Conservation (phyloP, 2,888 invertebrate species). For the Lysandra coridon region DNA sequence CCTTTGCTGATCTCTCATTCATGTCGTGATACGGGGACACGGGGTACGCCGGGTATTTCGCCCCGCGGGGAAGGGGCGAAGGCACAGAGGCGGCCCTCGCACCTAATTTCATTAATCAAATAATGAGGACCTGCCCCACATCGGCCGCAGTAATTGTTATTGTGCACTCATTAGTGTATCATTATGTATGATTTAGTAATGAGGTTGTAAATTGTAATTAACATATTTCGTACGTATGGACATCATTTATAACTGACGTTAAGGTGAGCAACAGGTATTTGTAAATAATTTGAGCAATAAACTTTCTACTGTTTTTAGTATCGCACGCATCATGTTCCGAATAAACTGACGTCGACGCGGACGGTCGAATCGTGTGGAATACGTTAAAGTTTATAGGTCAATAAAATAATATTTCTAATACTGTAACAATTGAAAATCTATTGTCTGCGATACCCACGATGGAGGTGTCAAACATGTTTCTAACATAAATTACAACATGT, state of each 20-base stretch:
- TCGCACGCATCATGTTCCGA: background rate
- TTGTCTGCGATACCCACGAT: too few species aligned
- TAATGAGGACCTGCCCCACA: constrained; percentile 46
- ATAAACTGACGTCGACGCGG: background rate
- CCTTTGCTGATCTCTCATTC: constrained; percentile 62
- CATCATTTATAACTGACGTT: constrained; percentile 19
- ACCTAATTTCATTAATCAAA: background rate
- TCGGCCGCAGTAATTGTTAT: constrained; percentile 12
- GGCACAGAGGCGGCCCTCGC: background rate
- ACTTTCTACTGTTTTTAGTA: background rate
- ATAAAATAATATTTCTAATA: too few species aligned
- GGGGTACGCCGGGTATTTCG: constrained; percentile 32
- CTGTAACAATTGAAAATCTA: too few species aligned
- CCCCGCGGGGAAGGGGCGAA: constrained; percentile 39
- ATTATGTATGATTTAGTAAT: constrained; percentile 24
- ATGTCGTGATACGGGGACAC: constrained; percentile 66
- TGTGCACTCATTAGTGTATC: constrained; percentile 15
- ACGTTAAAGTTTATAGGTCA: too few species aligned
- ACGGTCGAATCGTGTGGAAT: too few species aligned
- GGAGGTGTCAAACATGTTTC: too few species aligned
- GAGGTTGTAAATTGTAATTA: constrained; percentile 15
- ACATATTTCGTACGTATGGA: background rate
- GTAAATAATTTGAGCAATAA: constrained; percentile 7
- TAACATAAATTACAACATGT: too few species aligned
- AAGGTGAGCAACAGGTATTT: constrained; percentile 24